These are phyloP conservation scores for Listronotus oregonensis DNA, from an alignment of 1,140 invertebrate genomes.

Conservation along the genomic window DNA sequence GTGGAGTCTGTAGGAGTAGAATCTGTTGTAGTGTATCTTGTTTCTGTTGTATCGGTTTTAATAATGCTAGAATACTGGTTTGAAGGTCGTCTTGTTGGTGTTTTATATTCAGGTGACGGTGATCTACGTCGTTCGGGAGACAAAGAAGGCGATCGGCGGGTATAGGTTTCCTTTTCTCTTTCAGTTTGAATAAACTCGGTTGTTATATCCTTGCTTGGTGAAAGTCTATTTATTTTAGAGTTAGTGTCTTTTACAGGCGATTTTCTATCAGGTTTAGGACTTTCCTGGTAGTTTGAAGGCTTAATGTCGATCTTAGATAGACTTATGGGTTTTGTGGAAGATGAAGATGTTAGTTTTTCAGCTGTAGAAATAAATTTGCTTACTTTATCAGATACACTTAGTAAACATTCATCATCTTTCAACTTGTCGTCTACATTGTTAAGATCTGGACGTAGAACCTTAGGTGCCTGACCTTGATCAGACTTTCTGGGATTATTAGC, in stretches of 20 bases:
- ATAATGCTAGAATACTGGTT: constrained; percentile 29
- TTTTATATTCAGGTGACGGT: constrained; percentile 27
- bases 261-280: constrained; percentile 7
- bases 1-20: constrained; percentile 14
- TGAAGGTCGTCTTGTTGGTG: constrained; percentile 27
- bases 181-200: constrained; percentile 26
- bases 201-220: constrained; percentile 23
- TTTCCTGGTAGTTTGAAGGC: constrained; percentile 11
- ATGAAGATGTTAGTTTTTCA: constrained; percentile 59
- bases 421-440: constrained; percentile 58
- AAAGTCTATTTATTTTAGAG: constrained; percentile 14
- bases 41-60: constrained; percentile 25
- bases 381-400: constrained; percentile 69
- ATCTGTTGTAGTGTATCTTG: constrained; percentile 5
- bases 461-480: constrained; percentile 50
- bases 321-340: constrained; percentile 35
- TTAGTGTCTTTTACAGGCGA: constrained; percentile 19
- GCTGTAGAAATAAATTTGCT: constrained; percentile 66
- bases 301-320: constrained; percentile 38
- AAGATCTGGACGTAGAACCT: constrained; percentile 53
- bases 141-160: constrained; percentile 30
- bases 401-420: constrained; percentile 65
- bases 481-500: constrained; percentile 49
- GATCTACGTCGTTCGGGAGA: constrained; percentile 39
- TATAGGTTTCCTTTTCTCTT: constrained; percentile 27